Evolutionary conservation across 2,113 vertebrate species (phyloP).

Genomic region (Psephotus haematonotus): DNA sequence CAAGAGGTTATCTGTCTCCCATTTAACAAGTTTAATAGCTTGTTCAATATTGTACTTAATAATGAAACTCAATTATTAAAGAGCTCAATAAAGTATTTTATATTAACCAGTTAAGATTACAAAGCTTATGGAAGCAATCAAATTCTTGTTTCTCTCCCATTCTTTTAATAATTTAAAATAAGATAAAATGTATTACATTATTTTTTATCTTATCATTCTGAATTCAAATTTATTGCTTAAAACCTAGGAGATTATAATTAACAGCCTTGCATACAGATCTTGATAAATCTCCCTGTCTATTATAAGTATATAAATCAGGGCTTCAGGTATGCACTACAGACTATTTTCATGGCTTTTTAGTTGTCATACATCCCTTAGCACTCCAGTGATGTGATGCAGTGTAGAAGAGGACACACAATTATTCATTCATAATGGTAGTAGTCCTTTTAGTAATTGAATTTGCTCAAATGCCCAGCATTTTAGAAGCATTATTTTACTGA

Average conservation of each 20-base stretch:
- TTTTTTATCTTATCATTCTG: not conserved
- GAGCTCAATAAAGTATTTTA: not conserved
- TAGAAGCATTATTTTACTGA: not conserved
- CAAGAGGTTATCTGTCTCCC: not conserved
- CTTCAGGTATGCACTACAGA: not conserved
- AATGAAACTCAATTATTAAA: conserved; percentile 24
- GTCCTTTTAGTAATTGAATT: not conserved
- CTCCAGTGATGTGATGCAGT: not conserved
- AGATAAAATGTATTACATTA: not conserved
- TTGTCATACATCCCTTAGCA: not conserved
- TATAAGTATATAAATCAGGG: not conserved
- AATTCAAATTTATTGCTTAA: conserved; percentile 3
- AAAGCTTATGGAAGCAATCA: not conserved
- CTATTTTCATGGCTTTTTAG: not conserved
- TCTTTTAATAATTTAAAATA: not conserved
- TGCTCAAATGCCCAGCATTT: not conserved
- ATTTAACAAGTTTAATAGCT: conserved; percentile 20
- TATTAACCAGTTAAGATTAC: not conserved
- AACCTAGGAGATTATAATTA: not conserved
- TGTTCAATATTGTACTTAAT: not conserved
- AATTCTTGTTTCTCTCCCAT: not conserved
- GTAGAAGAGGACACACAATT: not conserved
- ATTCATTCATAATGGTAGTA: not conserved
- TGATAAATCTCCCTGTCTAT: not conserved
- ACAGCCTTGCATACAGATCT: not conserved